phyloP scores from a whole-genome alignment of 2,113 vertebrate species.

The Morone saxatilis region DNA sequence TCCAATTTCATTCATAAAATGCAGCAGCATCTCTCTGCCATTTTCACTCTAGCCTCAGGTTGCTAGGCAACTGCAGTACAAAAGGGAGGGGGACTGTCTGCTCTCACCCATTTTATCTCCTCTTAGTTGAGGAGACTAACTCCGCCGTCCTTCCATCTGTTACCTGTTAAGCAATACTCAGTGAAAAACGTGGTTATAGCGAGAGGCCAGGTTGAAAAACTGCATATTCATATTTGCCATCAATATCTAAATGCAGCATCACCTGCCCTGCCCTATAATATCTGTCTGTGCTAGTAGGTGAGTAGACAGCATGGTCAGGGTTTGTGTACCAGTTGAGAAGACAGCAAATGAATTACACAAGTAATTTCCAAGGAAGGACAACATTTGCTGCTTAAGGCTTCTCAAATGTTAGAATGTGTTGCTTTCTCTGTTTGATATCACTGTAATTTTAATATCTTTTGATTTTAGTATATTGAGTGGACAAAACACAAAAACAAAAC shows the following conservation, averaged over 20 bases:
- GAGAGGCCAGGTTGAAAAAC: neutral
- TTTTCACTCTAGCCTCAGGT: slow-evolving; percentile 77
- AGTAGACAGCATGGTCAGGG: neutral
- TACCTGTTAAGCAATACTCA: slow-evolving; percentile 20
- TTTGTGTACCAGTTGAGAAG: too few relatives aligned
- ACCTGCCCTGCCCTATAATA: neutral
- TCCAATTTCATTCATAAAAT: slow-evolving; percentile 85
- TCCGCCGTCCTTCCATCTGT: slow-evolving; percentile 57
- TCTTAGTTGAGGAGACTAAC: slow-evolving; percentile 33
- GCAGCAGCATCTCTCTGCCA: slow-evolving; percentile 70
- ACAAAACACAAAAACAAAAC: neutral
- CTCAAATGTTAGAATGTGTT: neutral
- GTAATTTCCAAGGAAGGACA: neutral
- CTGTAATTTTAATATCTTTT: neutral
- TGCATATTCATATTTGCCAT: neutral
- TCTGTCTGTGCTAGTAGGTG: neutral
- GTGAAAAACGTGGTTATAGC: neutral
- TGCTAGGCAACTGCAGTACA: slow-evolving; percentile 77
- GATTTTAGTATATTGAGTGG: neutral
- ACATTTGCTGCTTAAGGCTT: neutral
- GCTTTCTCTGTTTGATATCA: too few relatives aligned
- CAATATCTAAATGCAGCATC: neutral
- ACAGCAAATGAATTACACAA: neutral
- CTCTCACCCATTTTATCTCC: slow-evolving; percentile 64
- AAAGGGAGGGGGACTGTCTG: slow-evolving; percentile 50